Evolutionary conservation across 2,113 vertebrate genomes (phyloP).

Genomic region (Hoplias malabaricus): DNA sequence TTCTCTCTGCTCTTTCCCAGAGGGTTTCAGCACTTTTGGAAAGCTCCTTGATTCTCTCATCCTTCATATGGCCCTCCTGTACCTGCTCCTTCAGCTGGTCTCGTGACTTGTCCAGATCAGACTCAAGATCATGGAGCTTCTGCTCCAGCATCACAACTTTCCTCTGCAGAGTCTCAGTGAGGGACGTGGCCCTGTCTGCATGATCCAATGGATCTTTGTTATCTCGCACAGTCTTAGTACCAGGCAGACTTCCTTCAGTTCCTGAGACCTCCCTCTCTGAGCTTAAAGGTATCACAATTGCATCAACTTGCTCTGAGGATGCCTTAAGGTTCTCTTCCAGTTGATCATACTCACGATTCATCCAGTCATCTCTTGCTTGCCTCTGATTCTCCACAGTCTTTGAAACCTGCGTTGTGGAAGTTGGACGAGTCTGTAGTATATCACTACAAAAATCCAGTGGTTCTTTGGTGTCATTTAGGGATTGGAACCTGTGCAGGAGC

Average conservation of each 20-base stretch:
- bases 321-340: slow-evolving; percentile 44
- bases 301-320: slow-evolving; percentile 38
- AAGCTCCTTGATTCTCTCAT: slow-evolving; percentile 76
- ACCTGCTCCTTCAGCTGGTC: slow-evolving; percentile 74
- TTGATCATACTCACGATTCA: slow-evolving; percentile 46
- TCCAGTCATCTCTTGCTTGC: slow-evolving; percentile 30
- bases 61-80: slow-evolving; percentile 75
- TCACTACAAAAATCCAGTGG: background rate
- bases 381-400: slow-evolving; percentile 11
- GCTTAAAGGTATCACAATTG: background rate
- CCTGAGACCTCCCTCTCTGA: background rate
- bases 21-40: slow-evolving; percentile 58
- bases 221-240: background rate
- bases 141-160: slow-evolving; percentile 81
- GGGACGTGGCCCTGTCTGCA: slow-evolving; percentile 64
- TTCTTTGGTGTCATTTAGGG: slow-evolving; percentile 5
- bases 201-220: slow-evolving; percentile 20
- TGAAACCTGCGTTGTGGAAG: background rate
- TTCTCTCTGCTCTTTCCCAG: slow-evolving; percentile 58
- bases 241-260: background rate
- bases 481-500: slow-evolving; percentile 57
- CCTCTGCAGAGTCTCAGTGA: slow-evolving; percentile 69
- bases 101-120: slow-evolving; percentile 74
- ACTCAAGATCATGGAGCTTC: slow-evolving; percentile 74
- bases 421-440: slow-evolving; percentile 49